These are phyloP conservation scores for Xestia c-nigrum DNA, from an alignment of 2,888 invertebrate genomes.

Conservation along the genomic window DNA sequence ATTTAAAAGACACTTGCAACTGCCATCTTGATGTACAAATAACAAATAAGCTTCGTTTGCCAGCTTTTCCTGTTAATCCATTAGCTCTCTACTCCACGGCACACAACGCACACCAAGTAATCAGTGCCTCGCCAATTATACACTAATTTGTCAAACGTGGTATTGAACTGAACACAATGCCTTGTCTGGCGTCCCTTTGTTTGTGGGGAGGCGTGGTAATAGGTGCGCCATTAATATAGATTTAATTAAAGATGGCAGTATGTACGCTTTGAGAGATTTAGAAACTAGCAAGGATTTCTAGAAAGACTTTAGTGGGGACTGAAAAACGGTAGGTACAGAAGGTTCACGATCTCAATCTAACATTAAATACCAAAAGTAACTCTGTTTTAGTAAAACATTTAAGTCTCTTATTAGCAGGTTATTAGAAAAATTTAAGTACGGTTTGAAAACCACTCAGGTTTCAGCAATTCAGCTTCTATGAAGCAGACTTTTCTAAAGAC, in stretches of 20 bases:
- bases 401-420: neutral
- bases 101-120: conserved; percentile 18
- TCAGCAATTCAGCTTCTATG: neutral
- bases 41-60: neutral
- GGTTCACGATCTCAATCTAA: neutral
- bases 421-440: neutral
- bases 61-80: conserved; percentile 12
- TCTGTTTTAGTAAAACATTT: neutral
- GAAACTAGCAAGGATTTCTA: neutral
- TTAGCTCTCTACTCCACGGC: conserved; percentile 15
- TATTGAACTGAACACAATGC: conserved; percentile 39
- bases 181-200: conserved; percentile 40
- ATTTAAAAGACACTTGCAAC: neutral
- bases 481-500: conserved; percentile 31
- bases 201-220: conserved; percentile 16
- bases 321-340: neutral
- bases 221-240: conserved; percentile 30
- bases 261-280: neutral
- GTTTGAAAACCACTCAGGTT: conserved; percentile 1
- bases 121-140: conserved; percentile 52
- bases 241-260: conserved; percentile 31
- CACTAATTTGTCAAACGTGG: conserved; percentile 55
- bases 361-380: neutral
- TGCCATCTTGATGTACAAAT: neutral
- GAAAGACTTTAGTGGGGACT: neutral